These are phyloP conservation scores for Toxotes lorentzi DNA, from an alignment of 2,797 vertebrate species.

Conservation along the genomic window DNA sequence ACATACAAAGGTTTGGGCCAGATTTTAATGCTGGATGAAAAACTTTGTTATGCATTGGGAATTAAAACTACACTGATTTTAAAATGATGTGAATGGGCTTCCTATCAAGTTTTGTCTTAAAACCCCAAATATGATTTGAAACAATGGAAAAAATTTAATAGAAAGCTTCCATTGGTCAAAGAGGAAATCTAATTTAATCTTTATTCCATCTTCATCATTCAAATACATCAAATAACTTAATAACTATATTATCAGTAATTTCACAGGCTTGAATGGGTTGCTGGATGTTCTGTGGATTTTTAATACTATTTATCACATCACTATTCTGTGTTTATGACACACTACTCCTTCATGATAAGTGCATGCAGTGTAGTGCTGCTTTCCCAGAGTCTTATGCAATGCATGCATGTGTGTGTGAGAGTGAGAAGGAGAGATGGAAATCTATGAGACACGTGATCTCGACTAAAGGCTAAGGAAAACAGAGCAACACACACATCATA, in stretches of 20 bases:
- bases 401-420: not conserved
- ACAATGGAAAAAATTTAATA: not conserved
- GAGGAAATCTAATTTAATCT: not conserved
- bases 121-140: not conserved
- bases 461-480: not conserved
- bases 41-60: not conserved
- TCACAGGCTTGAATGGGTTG: not conserved
- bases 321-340: not conserved
- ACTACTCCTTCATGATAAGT: not conserved
- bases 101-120: not conserved
- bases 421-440: not conserved
- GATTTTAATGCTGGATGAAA: conserved; percentile 1
- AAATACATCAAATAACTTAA: not conserved
- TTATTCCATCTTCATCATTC: not conserved
- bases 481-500: not conserved
- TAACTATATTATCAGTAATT: not conserved
- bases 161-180: not conserved
- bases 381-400: not conserved
- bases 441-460: not conserved
- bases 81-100: not conserved
- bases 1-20: not conserved
- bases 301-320: no score
- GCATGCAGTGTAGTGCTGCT: not conserved
- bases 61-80: not conserved
- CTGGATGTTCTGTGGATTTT: not conserved